Percentiles rank a stretch among this genome's conserved stretches.
These are phyloP conservation scores for Octopus sinensis DNA, from an alignment of 1,140 invertebrate genomes.

Conservation along the genomic window DNA sequence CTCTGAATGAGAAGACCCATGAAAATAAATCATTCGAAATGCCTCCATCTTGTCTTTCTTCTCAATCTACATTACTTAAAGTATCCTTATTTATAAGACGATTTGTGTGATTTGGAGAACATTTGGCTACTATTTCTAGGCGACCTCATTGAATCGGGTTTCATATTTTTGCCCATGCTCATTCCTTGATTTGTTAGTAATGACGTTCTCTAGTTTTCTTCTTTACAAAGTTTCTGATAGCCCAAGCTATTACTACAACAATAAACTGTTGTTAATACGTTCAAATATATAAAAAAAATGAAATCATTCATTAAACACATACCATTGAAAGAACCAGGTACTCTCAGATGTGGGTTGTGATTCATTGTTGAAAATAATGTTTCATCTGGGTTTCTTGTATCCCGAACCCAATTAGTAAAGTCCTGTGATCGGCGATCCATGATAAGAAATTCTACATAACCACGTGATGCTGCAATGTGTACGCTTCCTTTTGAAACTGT, in stretches of 20 bases:
- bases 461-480: conserved; percentile 37
- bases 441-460: conserved; percentile 39
- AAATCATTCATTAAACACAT: not conserved
- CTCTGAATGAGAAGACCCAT: too few species aligned
- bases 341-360: conserved; percentile 31
- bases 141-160: too few species aligned
- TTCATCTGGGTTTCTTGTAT: conserved; percentile 44
- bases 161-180: too few species aligned
- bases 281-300: not conserved
- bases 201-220: not conserved
- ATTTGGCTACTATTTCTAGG: too few species aligned
- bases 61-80: too few species aligned
- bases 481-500: conserved; percentile 39
- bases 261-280: not conserved
- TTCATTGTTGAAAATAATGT: conserved; percentile 40
- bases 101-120: too few species aligned
- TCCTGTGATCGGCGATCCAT: conserved; percentile 26
- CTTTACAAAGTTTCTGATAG: not conserved
- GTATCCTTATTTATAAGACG: too few species aligned
- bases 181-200: not conserved
- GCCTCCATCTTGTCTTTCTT: too few species aligned
- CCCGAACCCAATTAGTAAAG: conserved; percentile 38
- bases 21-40: too few species aligned
- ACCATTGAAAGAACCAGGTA: conserved; percentile 35
- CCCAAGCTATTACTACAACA: not conserved